Conservation (phyloP, 1,140 invertebrate genomes). For the Temnothorax curvispinosus region DNA sequence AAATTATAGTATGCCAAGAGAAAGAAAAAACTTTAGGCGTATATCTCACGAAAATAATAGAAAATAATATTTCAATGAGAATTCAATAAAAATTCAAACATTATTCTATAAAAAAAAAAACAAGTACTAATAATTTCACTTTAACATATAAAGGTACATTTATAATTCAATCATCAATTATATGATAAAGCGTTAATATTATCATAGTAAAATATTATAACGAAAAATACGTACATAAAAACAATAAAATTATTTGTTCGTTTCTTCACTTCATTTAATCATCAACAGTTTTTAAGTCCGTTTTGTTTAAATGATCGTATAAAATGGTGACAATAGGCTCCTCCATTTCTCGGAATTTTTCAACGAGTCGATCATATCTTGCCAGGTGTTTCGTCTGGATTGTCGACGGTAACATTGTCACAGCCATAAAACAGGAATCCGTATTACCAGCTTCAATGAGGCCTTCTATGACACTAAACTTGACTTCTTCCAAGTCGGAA, state of each 20-base stretch:
- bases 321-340: constrained; percentile 54
- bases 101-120: background rate
- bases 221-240: background rate
- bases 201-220: background rate
- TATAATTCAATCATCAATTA: too few relatives aligned
- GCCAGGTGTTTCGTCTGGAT: background rate
- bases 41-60: background rate
- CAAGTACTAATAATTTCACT: too few relatives aligned
- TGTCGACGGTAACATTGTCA: constrained; percentile 29
- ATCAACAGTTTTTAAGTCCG: background rate
- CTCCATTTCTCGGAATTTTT: constrained; percentile 41
- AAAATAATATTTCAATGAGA: background rate
- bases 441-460: constrained; percentile 29
- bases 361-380: constrained; percentile 49
- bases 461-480: constrained; percentile 51
- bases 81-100: background rate
- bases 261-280: background rate
- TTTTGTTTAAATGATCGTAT: constrained; percentile 7
- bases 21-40: background rate
- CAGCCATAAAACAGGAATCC: constrained; percentile 62
- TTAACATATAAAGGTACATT: too few relatives aligned
- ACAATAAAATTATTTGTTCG: background rate
- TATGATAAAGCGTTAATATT: too few relatives aligned
- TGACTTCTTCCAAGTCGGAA: background rate
- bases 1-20: too few relatives aligned